phyloP scores from a whole-genome alignment of 2,888 invertebrate species.

The Platycheirus rosarum region DNA sequence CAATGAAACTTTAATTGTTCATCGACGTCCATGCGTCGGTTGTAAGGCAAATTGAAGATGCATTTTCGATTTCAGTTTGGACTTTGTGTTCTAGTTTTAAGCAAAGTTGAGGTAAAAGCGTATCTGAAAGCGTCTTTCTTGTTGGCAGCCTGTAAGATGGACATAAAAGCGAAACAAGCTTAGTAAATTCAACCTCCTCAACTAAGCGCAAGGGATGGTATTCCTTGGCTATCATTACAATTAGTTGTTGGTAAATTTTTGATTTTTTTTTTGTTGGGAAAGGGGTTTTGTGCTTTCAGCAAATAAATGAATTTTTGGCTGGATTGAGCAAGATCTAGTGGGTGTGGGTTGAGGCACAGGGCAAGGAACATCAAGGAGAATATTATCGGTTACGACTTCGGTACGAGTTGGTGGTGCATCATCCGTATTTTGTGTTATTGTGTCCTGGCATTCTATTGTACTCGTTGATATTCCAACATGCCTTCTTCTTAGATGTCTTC shows the following conservation, averaged over 20 bases:
- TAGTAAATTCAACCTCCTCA: too few species aligned
- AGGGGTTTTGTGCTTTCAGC: conserved; percentile 31
- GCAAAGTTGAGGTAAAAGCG: conserved; percentile 17
- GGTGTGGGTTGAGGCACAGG: not conserved
- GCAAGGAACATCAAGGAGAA: not conserved
- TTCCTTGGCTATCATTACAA: too few species aligned
- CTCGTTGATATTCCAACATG: conserved; percentile 16
- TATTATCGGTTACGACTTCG: not conserved
- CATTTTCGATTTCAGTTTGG: conserved; percentile 2
- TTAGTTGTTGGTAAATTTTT: too few species aligned
- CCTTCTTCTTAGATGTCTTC: conserved; percentile 25
- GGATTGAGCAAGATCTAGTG: not conserved
- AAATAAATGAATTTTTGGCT: conserved; percentile 16
- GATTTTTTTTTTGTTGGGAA: too few species aligned
- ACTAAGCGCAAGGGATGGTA: too few species aligned
- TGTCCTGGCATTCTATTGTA: conserved; percentile 12
- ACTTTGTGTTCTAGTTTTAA: conserved; percentile 30
- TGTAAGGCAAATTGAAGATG: conserved; percentile 11
- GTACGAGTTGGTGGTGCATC: not conserved
- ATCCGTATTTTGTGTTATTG: not conserved
- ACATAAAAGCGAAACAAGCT: conserved; percentile 25
- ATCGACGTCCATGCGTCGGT: conserved; percentile 31
- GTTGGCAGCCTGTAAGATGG: conserved; percentile 27
- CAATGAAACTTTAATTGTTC: conserved; percentile 34
- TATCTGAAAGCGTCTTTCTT: conserved; percentile 13